Evolutionary conservation across 2,888 invertebrate species (phyloP).

Genomic region (Gibbula magus): DNA sequence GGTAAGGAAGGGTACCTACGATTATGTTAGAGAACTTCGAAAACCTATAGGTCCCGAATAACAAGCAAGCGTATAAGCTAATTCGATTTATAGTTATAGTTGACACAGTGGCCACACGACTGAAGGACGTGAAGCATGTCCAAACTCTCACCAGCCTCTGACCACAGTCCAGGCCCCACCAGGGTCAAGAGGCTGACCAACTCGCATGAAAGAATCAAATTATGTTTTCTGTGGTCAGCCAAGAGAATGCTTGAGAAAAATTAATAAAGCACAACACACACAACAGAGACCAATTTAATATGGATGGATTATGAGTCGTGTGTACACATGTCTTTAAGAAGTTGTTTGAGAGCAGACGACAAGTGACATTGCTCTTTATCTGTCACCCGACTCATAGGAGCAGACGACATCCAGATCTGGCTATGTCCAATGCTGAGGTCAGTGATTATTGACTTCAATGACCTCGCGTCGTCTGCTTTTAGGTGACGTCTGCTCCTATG

Average conservation of each 20-base stretch:
- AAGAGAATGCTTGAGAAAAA: not conserved
- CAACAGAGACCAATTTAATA: not conserved
- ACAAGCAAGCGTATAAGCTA: no score
- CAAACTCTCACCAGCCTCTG: not conserved
- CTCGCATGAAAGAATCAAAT: not conserved
- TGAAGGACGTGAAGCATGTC: not conserved
- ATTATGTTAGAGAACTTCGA: no score
- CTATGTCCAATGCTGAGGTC: not conserved
- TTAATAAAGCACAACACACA: not conserved
- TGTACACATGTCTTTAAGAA: not conserved
- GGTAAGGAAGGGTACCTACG: no score
- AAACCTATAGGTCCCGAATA: no score
- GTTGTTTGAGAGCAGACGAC: not conserved
- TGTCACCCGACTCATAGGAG: not conserved
- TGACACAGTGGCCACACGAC: no score
- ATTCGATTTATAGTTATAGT: no score
- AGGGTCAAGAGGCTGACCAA: not conserved
- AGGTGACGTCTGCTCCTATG: not conserved
- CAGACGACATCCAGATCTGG: not conserved
- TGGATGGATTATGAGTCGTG: not conserved
- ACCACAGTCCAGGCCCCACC: not conserved
- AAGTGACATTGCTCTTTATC: no score
- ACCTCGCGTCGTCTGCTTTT: not conserved
- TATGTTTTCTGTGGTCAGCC: not conserved
- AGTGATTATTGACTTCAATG: not conserved